Percentiles rank a stretch among this genome's conserved stretches.
These are phyloP conservation scores for Anadara kagoshimensis DNA, from an alignment of 1,140 invertebrate genomes.

Conservation along the genomic window DNA sequence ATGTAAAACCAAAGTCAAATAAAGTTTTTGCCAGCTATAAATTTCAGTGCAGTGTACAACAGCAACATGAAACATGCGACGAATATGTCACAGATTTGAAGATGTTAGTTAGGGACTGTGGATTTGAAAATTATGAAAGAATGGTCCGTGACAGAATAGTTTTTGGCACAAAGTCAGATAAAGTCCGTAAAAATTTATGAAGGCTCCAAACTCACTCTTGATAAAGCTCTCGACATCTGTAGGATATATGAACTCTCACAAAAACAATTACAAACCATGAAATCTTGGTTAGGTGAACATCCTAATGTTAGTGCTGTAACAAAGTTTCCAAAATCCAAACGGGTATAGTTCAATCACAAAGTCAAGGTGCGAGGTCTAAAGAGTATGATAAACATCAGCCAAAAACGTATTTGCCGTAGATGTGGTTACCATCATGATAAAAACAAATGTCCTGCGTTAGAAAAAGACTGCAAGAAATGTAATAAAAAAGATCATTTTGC, in stretches of 20 bases:
- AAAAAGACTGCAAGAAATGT: not conserved
- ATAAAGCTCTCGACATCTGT: not conserved
- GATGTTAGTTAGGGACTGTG: slow-evolving; percentile 33
- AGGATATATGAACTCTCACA: slow-evolving; percentile 5
- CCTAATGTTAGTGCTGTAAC: slow-evolving; percentile 1
- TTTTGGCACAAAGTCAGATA: slow-evolving; percentile 30
- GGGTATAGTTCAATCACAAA: not conserved
- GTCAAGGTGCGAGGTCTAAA: not conserved
- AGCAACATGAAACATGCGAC: no score
- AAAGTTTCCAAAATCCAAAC: not conserved
- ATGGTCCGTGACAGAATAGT: slow-evolving; percentile 44
- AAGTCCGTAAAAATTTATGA: no score
- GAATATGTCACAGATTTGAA: slow-evolving; percentile 43
- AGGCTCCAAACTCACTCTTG: no score
- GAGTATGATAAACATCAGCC: not conserved
- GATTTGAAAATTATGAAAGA: slow-evolving; percentile 22
- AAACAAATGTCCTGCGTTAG: not conserved
- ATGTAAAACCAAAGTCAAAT: slow-evolving; percentile 31
- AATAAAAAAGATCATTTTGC: slow-evolving; percentile 7
- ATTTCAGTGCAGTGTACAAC: no score
- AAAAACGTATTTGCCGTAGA: not conserved
- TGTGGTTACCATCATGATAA: slow-evolving; percentile 3
- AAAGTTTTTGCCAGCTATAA: no score
- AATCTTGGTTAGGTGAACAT: slow-evolving; percentile 2
- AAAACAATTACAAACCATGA: slow-evolving; percentile 13